These are phyloP conservation scores for Phlogophora meticulosa DNA, from an alignment of 2,888 invertebrate genomes.

Conservation along the genomic window DNA sequence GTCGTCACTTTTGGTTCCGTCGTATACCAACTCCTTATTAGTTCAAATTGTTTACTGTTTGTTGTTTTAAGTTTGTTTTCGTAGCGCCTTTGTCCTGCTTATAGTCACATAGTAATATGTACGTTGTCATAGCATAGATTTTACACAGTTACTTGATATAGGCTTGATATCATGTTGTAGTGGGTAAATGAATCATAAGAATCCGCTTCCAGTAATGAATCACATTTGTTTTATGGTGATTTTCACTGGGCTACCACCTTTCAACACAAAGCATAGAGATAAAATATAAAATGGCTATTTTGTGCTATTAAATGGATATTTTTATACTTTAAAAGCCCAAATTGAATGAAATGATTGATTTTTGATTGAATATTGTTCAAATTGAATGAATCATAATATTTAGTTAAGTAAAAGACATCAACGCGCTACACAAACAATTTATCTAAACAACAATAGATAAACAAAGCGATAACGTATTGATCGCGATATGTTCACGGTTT, in stretches of 20 bases:
- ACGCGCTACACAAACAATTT: conserved; percentile 82
- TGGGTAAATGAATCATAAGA: background rate
- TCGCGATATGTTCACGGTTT: conserved; percentile 79
- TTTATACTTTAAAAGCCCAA: background rate
- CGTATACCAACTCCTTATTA: conserved; percentile 75
- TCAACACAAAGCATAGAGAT: background rate
- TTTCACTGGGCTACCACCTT: conserved; percentile 25
- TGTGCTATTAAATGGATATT: no score
- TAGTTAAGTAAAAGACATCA: conserved; percentile 85
- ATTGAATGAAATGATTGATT: background rate
- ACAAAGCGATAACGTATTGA: conserved; percentile 83
- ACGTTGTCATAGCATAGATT: background rate
- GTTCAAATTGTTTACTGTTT: conserved; percentile 12
- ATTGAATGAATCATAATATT: conserved; percentile 26
- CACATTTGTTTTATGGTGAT: background rate
- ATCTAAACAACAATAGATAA: conserved; percentile 81
- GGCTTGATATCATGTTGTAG: background rate
- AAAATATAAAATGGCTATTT: no score
- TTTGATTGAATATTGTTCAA: background rate
- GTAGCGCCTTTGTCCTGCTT: no score
- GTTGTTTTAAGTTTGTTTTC: conserved; percentile 3
- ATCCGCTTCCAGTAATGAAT: background rate
- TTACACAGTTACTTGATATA: background rate
- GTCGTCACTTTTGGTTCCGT: conserved; percentile 74
- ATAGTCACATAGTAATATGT: background rate